These are phyloP conservation scores for Lasioglossum albipes DNA, from an alignment of 1,140 invertebrate species.

Conservation along the genomic window DNA sequence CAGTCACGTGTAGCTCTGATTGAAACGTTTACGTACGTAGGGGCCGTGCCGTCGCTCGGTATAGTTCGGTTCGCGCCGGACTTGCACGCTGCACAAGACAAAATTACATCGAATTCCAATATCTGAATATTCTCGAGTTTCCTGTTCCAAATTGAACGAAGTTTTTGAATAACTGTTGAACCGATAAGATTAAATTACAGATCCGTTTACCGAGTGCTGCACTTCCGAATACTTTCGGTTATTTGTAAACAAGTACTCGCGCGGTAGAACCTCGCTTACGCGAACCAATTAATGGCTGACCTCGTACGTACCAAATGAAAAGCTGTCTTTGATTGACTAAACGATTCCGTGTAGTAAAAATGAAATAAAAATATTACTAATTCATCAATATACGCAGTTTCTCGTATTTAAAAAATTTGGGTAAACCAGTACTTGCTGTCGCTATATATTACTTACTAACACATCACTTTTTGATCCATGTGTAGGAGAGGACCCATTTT, in stretches of 20 bases:
- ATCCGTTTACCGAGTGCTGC: neutral
- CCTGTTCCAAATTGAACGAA: neutral
- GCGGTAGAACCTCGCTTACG: too few relatives aligned
- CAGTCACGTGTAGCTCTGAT: neutral
- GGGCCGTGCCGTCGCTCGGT: neutral
- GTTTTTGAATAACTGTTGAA: neutral
- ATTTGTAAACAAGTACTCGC: neutral
- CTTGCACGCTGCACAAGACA: neutral
- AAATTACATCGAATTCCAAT: constrained; percentile 37
- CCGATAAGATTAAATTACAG: neutral
- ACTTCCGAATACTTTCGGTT: neutral
- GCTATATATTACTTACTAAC: too few relatives aligned
- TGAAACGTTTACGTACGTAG: neutral
- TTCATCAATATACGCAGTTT: too few relatives aligned
- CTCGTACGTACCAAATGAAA: too few relatives aligned
- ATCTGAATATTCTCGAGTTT: neutral
- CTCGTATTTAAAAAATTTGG: too few relatives aligned
- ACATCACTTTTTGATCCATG: too few relatives aligned
- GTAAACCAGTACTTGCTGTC: too few relatives aligned
- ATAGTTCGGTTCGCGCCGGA: neutral
- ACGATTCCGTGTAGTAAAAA: too few relatives aligned
- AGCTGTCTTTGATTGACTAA: too few relatives aligned
- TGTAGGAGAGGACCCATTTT: too few relatives aligned
- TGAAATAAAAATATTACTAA: too few relatives aligned
- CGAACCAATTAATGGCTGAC: too few relatives aligned